A percentile compares a stretch with the other conserved stretches of the same genome.
phyloP scores from a whole-genome alignment of 37 sponge, comb jelly and placozoan genomes.

The Corticium candelabrum region DNA sequence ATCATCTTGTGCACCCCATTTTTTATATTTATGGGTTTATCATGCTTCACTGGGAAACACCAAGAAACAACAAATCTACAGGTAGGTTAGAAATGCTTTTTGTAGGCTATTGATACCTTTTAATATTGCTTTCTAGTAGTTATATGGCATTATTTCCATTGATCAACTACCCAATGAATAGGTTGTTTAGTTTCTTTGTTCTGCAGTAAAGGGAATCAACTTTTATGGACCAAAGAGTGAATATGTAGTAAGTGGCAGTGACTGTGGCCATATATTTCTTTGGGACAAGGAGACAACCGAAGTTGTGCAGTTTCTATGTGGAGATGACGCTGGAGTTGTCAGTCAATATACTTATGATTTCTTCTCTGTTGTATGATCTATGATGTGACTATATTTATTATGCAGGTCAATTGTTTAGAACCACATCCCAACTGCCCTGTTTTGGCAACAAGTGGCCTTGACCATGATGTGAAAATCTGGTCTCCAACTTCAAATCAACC shows the following conservation, averaged over 20 bases:
- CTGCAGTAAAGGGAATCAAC: constrained; percentile 85
- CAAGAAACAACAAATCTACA: too few species aligned
- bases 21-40: too few species aligned
- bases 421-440: constrained; percentile 79
- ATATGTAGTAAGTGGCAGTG: constrained; percentile 91
- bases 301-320: constrained; percentile 71
- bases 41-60: too few species aligned
- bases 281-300: constrained; percentile 82
- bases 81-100: too few species aligned
- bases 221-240: constrained; percentile 84
- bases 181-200: too few species aligned
- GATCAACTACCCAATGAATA: too few species aligned
- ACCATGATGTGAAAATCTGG: constrained; percentile 81
- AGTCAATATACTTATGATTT: constrained; percentile 15
- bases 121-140: too few species aligned
- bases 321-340: constrained; percentile 81
- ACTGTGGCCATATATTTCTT: constrained; percentile 92
- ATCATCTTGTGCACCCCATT: too few species aligned
- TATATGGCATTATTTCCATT: too few species aligned
- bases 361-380: background rate
- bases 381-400: background rate
- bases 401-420: constrained; percentile 85
- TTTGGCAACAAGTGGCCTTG: constrained; percentile 85
- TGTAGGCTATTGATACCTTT: too few species aligned
- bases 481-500: constrained; percentile 37